Base-by-base conservation (phyloP, 2,113 vertebrate genomes). In the Mastomys coucha region DNA sequence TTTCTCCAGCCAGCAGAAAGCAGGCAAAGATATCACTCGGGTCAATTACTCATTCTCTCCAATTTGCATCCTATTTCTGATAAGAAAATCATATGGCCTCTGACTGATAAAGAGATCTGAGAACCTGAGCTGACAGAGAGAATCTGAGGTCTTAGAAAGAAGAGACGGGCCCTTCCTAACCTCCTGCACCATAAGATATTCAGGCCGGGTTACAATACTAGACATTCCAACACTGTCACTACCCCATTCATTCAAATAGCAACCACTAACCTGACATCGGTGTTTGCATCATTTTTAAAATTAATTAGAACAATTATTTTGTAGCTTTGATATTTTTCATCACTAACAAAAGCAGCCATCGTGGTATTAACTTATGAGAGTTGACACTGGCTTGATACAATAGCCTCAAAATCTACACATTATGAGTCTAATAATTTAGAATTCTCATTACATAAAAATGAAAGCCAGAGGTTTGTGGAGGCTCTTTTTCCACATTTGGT, bases 341-440 rank as follows among this genome's bases (percentile, higher is more conserved):
- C 60, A 92, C 9, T 76, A 49, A 89, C 73, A 73, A 89, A 95
- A 97, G 93, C 0, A 60, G 63, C 31, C 80, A 92, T 36, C 2
- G 2, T 85, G 51, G 42, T n/a, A 72, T 85, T 73, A 94, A 89
- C 7, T 56, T 67, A 80, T 42, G 89, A 60, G 28, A 80, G 45
- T 73, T 81, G 51, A 45, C 65, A 82, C 89, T 91, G n/a, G 67
- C 85, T 86, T 36, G 24, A 22, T 42, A 91, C 7, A 73, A 53
- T 12, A 36, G 19, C 53, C 73, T 95, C 51, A 72, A 88, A 85
- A 81, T 91, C 42, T 76, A 89, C 89, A 94, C 92, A 73, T 92
- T 94, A 78, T 76, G 95, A 31, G 56, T 56, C 39, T 56, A 95
- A 65, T 39, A 63, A 92, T 56, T 45, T 91, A 17, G 56, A 92